phyloP scores from a whole-genome alignment of 2,888 invertebrate species.

The Eupelmus urozonus region DNA sequence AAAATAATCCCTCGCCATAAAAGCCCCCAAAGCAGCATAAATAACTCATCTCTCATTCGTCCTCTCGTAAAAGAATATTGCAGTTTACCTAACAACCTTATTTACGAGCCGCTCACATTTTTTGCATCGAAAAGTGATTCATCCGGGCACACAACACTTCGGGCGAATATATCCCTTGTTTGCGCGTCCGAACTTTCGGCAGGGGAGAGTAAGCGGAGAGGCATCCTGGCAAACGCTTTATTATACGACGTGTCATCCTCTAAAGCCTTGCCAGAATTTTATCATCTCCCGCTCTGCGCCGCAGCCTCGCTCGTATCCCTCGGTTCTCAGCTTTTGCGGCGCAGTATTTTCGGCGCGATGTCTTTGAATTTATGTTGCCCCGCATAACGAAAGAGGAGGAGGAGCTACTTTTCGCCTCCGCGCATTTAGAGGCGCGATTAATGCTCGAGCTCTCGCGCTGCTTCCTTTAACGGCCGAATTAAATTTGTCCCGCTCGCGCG shows the following conservation, averaged over 20 bases:
- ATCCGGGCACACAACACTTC: not conserved
- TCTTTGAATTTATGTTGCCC: slow-evolving; percentile 1
- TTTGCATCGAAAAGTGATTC: slow-evolving; percentile 17
- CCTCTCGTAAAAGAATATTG: not conserved
- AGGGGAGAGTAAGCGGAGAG: not conserved
- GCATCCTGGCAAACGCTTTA: slow-evolving; percentile 30
- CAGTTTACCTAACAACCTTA: not conserved
- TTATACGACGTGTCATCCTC: slow-evolving; percentile 12
- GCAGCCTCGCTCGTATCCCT: not conserved
- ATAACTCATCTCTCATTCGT: not conserved
- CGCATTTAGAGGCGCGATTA: slow-evolving; percentile 11
- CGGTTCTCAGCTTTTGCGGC: not conserved
- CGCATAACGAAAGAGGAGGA: not conserved
- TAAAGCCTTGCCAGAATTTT: slow-evolving; percentile 38
- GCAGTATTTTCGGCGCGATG: slow-evolving; percentile 1
- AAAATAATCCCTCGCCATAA: no score
- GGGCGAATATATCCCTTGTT: not conserved
- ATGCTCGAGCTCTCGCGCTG: not conserved
- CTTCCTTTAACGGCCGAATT: slow-evolving; percentile 14
- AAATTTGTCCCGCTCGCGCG: not conserved
- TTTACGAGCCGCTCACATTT: not conserved
- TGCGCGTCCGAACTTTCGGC: not conserved
- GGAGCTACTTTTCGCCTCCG: not conserved
- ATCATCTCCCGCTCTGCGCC: slow-evolving; percentile 2
- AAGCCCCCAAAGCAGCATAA: no score